Conservation (phyloP, 2,113 vertebrate genomes). For the Motacilla alba region DNA sequence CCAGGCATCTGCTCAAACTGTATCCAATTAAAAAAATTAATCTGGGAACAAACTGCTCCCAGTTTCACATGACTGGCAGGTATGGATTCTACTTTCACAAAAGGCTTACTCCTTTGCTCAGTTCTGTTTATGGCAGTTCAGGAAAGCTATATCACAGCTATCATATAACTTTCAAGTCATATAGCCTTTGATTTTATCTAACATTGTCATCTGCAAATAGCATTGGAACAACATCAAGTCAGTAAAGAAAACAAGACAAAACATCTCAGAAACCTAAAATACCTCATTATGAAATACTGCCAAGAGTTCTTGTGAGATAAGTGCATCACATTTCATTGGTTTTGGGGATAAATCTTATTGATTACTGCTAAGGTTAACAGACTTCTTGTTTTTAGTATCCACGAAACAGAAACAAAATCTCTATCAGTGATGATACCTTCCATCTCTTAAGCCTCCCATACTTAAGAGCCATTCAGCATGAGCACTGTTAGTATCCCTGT, state of each 20-base stretch:
- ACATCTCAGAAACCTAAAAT: background rate
- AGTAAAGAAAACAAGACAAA: background rate
- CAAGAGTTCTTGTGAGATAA: background rate
- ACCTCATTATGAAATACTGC: background rate
- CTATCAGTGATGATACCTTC: background rate
- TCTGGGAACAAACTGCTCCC: background rate
- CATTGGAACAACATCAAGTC: background rate
- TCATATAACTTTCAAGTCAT: background rate
- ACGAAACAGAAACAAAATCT: background rate
- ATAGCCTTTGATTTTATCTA: background rate
- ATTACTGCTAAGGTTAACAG: background rate
- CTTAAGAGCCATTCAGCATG: background rate
- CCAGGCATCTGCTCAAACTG: background rate
- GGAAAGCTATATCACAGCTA: background rate
- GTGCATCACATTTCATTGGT: background rate
- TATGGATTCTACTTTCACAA: background rate
- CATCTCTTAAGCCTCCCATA: background rate
- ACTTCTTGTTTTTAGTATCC: background rate
- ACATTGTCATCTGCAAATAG: background rate
- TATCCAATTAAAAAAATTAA: background rate
- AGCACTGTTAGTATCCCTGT: background rate
- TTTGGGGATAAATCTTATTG: background rate
- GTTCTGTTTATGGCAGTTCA: background rate
- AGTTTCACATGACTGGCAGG: background rate
- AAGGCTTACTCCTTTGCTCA: background rate